Conservation (phyloP, 2,888 invertebrate genomes). For the Meliscaeva auricollis region DNA sequence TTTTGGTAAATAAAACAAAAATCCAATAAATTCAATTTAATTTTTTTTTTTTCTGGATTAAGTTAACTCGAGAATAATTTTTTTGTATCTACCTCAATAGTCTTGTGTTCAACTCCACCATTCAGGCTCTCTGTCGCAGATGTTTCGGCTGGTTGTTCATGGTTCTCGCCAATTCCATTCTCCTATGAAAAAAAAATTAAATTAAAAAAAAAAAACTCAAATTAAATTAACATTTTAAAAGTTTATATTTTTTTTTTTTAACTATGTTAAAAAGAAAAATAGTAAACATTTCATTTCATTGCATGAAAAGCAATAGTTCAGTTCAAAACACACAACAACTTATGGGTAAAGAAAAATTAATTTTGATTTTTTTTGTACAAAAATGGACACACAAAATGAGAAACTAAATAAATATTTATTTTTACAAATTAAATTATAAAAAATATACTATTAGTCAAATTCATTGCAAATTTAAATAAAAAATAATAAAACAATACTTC, state of each 20-base stretch:
- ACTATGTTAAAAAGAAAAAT: slow-evolving; percentile 1
- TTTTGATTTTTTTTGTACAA: neutral
- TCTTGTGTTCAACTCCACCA: slow-evolving; percentile 77
- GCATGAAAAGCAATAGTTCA: slow-evolving; percentile 38
- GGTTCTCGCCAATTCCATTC: slow-evolving; percentile 77
- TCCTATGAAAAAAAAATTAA: slow-evolving; percentile 70
- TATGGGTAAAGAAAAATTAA: neutral
- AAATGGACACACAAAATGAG: slow-evolving; percentile 66
- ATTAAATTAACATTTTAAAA: slow-evolving; percentile 6
- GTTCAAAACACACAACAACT: slow-evolving; percentile 27
- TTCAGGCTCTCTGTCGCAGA: slow-evolving; percentile 78
- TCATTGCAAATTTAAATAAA: slow-evolving; percentile 23
- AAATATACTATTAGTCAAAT: slow-evolving; percentile 17
- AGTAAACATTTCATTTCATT: slow-evolving; percentile 51
- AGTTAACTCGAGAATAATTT: neutral
- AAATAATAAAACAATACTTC: slow-evolving; percentile 42
- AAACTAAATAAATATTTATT: slow-evolving; percentile 55
- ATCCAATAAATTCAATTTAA: neutral
- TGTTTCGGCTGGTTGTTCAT: slow-evolving; percentile 77
- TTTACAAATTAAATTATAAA: slow-evolving; percentile 21
- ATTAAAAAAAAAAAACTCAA: slow-evolving; percentile 13
- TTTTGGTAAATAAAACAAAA: no score
- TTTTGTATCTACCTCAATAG: slow-evolving; percentile 76
- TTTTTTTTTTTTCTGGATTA: neutral
- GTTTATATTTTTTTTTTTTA: no score